A percentile compares a stretch with the other conserved stretches of the same genome.
Evolutionary conservation across 2,113 vertebrate species (phyloP).

Genomic region (Arenaria interpres): DNA sequence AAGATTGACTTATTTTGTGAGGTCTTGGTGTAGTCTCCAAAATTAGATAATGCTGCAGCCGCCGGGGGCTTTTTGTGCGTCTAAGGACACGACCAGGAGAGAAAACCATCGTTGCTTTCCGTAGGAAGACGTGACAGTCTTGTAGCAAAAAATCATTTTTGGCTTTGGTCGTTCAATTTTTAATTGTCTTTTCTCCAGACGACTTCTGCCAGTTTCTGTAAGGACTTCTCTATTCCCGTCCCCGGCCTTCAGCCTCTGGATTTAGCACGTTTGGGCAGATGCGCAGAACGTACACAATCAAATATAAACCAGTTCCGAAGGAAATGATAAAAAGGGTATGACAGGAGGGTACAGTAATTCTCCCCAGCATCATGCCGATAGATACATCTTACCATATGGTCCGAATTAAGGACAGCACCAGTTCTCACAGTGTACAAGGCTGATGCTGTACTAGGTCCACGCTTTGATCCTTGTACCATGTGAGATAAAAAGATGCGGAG

Average conservation of each 20-base stretch:
- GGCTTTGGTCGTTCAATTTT: neutral
- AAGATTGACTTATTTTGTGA: neutral
- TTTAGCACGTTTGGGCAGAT: neutral
- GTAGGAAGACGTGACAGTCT: neutral
- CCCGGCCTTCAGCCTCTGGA: neutral
- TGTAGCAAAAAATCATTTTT: too few species aligned
- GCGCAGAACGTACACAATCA: neutral
- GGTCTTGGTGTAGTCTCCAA: neutral
- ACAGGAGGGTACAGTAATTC: neutral
- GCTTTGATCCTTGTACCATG: neutral
- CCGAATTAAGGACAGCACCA: neutral
- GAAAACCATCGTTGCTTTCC: fast-evolving
- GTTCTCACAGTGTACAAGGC: neutral
- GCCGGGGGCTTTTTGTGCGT: neutral
- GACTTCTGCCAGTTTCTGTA: fast-evolving
- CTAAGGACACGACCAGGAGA: fast-evolving
- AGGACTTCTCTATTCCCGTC: neutral
- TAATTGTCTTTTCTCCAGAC: neutral
- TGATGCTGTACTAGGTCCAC: neutral
- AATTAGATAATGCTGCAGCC: neutral
- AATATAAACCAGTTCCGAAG: neutral
- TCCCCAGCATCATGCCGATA: neutral
- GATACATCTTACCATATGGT: neutral
- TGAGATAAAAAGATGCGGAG: neutral
- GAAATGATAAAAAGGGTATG: neutral